phyloP scores from a whole-genome alignment of 2,113 vertebrate species.

The Megaceryle maxima region DNA sequence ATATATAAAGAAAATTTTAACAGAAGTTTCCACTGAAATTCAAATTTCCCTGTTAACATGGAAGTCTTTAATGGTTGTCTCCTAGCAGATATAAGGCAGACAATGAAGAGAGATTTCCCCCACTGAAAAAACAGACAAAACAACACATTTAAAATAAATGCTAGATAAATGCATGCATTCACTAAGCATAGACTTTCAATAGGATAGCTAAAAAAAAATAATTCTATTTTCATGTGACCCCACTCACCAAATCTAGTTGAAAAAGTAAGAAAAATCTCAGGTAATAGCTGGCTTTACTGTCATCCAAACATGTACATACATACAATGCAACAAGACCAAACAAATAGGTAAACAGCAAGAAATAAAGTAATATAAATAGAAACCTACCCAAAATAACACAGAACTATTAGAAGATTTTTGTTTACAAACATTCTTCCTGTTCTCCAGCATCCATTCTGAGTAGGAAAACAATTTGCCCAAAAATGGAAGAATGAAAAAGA shows the following conservation, averaged over 20 bases:
- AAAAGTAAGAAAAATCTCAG: not conserved
- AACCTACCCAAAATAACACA: not conserved
- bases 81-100: not conserved
- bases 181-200: not conserved
- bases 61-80: not conserved
- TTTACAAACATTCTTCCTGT: not conserved
- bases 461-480: slow-evolving; percentile 18
- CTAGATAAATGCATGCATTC: not conserved
- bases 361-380: not conserved
- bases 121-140: not conserved
- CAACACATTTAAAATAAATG: not conserved
- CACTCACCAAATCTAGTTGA: not conserved
- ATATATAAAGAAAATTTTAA: not conserved
- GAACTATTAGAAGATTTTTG: not conserved
- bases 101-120: not conserved
- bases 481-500: slow-evolving; percentile 31
- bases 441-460: not conserved
- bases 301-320: not conserved
- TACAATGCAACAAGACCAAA: not conserved
- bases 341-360: not conserved
- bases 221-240: not conserved
- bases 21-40: not conserved
- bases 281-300: not conserved
- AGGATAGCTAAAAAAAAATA: not conserved
- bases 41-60: not conserved